Conservation (phyloP, 2,113 vertebrate species). For the Otolemur garnettii region DNA sequence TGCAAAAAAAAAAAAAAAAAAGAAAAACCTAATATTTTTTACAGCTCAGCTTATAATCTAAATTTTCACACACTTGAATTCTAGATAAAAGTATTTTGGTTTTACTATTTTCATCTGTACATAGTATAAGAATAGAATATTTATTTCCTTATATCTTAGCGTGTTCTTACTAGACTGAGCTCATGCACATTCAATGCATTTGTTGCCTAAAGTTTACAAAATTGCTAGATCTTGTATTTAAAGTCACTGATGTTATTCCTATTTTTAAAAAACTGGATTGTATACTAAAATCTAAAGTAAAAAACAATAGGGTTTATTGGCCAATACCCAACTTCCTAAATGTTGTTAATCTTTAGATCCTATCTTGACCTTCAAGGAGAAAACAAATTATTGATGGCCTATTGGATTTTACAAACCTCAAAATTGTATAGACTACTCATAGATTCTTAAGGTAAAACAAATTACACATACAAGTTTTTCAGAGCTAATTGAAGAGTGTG, state of each 20-base stretch:
- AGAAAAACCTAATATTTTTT: background rate
- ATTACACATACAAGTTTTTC: background rate
- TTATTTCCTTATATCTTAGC: background rate
- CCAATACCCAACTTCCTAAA: background rate
- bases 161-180: background rate
- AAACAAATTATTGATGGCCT: conserved; percentile 38
- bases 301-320: background rate
- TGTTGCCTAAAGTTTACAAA: background rate
- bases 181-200: background rate
- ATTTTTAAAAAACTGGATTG: background rate
- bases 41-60: background rate
- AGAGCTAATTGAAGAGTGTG: background rate
- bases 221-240: background rate
- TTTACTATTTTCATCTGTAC: background rate
- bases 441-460: conserved; percentile 9
- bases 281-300: background rate
- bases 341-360: conserved; percentile 11
- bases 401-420: conserved; percentile 73
- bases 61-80: conserved; percentile 10
- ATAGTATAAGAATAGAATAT: background rate
- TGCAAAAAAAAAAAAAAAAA: too few species aligned
- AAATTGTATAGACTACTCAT: background rate
- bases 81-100: background rate
- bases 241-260: background rate
- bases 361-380: background rate